A percentile compares a stretch with the other conserved stretches of the same genome.
phyloP scores from a whole-genome alignment of 2,888 invertebrate species.

The Camponotus fellah region DNA sequence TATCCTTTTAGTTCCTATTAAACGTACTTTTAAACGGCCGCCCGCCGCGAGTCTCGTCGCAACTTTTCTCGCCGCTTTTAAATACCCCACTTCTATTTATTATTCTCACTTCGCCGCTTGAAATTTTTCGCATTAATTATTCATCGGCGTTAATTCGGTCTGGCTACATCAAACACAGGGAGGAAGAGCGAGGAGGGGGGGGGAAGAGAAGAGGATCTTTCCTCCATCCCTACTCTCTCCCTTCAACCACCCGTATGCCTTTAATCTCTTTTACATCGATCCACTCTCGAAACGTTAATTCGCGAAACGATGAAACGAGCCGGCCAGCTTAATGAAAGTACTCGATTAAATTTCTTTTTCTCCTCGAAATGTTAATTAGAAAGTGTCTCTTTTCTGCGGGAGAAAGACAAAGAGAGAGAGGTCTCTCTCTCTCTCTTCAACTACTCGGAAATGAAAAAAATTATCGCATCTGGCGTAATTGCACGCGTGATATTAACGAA shows the following conservation, averaged over 20 bases:
- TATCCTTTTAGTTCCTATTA: constrained; percentile 76
- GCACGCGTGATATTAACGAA: constrained; percentile 70
- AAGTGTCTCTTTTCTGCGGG: neutral
- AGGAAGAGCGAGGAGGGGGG: too few relatives aligned
- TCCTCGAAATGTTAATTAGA: constrained; percentile 31
- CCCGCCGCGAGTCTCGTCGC: constrained; percentile 60
- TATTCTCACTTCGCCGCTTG: constrained; percentile 58
- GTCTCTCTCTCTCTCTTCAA: neutral
- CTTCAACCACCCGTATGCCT: constrained; percentile 14
- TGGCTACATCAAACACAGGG: constrained; percentile 30
- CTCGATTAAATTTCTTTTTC: constrained; percentile 31
- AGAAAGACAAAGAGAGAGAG: too few relatives aligned
- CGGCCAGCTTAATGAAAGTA: constrained; percentile 27
- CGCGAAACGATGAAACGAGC: constrained; percentile 41
- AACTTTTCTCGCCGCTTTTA: constrained; percentile 66
- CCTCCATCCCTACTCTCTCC: neutral
- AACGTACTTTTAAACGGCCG: constrained; percentile 71
- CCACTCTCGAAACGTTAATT: constrained; percentile 48
- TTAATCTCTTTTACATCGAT: constrained; percentile 51
- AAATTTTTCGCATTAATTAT: constrained; percentile 67
- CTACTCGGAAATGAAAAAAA: constrained; percentile 29
- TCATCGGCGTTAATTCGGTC: constrained; percentile 56
- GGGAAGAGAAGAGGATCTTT: neutral
- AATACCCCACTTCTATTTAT: constrained; percentile 57
- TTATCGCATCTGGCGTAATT: constrained; percentile 58